Evolutionary conservation across 2,888 invertebrate species (phyloP), one percentile per base, ranked within the genome.

Genomic region (Clanis bilineata): DNA sequence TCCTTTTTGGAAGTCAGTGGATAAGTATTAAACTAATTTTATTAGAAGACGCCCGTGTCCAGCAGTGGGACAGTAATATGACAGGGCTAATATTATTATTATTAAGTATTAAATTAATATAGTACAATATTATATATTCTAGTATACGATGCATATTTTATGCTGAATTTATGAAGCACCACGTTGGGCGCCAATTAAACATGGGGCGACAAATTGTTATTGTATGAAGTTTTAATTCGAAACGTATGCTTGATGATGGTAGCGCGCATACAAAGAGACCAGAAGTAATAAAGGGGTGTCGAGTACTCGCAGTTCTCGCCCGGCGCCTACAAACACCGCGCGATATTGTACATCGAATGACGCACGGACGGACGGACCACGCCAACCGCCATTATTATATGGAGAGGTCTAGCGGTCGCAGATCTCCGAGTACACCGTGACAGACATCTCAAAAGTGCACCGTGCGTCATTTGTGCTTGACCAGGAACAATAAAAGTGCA

Each of bases 401-500:
- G n/a, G n/a, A 25, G 45, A 25, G 25, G 25, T n/a, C 25, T 25
- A 18, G 18, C 51, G 28, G 32, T 3, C 28, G 23, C 23, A n/a
- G 15, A 25, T 25, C n/a, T 3, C 25, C 25, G 25, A 7, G 9
- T 3, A 15, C 3, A 18, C 18, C 10, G 51, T 32, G 9, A 9
- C 12, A 18, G 87, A 79, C 81, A 78, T 75, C 77, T 87, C 88
- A 90, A 90, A n/a, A 90, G 89, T 87, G 85, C 79, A 89, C 86
- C 90, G 89, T 88, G 90, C 85, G 88, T 90, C n/a, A 90, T 89
- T 89, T 80, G 85, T 84, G 84, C 79, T 79, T 79, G 79, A 74
- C 74, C 74, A 81, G 82, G 83, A 86, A 90, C 90, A 90, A 90
- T 89, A 90, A 90, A 88, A 90, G 82, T 91, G 90, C 91, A 90